phyloP scores from a whole-genome alignment of 2,113 vertebrate species.

The Limanda limanda region DNA sequence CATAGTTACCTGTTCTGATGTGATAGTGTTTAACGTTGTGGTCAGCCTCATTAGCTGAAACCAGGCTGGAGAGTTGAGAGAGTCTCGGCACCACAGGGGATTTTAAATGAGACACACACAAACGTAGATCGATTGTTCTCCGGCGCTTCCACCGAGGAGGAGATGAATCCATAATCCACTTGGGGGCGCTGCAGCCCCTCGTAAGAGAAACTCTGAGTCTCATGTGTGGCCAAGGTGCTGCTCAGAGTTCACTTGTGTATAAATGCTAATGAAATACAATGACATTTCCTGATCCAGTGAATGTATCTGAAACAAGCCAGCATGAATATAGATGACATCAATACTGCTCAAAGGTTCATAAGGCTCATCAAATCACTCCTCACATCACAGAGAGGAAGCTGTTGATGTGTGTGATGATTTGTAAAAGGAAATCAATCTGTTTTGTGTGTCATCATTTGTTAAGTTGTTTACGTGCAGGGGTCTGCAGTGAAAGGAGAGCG shows the following conservation, averaged over 20 bases:
- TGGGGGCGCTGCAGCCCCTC: constrained; percentile 59
- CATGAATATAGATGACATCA: constrained; percentile 74
- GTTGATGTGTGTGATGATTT: constrained; percentile 35
- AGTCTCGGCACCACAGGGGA: not conserved
- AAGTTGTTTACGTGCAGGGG: constrained; percentile 15
- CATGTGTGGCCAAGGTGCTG: constrained; percentile 34
- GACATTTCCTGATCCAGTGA: constrained; percentile 77
- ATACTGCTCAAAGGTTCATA: constrained; percentile 67
- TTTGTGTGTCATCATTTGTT: constrained; percentile 31
- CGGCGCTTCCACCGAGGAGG: not conserved
- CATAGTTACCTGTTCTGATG: not conserved
- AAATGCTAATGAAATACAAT: constrained; percentile 81
- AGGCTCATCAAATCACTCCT: constrained; percentile 58
- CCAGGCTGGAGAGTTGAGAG: not conserved
- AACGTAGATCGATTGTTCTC: not conserved
- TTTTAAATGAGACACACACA: not conserved
- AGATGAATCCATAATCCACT: constrained; percentile 1
- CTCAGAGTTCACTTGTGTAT: constrained; percentile 64
- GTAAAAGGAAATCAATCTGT: constrained; percentile 23
- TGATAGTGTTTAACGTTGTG: not conserved
- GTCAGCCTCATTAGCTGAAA: constrained; percentile 3
- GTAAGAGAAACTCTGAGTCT: constrained; percentile 4
- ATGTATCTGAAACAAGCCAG: constrained; percentile 67
- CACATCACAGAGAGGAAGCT: constrained; percentile 32
- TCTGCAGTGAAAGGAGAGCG: constrained; percentile 4